These are phyloP conservation scores for Chelon auratus DNA, from an alignment of 2,797 vertebrate genomes.

Conservation along the genomic window DNA sequence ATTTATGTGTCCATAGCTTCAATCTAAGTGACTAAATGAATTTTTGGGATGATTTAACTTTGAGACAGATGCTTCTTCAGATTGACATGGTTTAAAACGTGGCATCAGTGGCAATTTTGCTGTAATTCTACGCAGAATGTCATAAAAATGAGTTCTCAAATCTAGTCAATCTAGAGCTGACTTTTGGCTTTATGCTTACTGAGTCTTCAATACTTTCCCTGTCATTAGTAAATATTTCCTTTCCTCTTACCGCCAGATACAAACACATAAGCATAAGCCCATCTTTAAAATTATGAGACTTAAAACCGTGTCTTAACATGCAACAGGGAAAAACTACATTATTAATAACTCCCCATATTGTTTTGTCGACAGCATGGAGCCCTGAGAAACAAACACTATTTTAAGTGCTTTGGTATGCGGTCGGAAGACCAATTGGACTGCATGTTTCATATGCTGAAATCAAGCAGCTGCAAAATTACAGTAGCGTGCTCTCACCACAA, in stretches of 20 bases:
- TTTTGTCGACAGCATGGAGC: constrained; percentile 70
- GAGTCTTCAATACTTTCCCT: constrained; percentile 35
- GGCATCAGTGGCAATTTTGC: background rate
- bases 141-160: constrained; percentile 38
- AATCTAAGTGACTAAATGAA: constrained; percentile 28
- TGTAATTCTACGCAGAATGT: constrained; percentile 14
- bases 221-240: constrained; percentile 36
- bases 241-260: constrained; percentile 9
- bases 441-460: constrained; percentile 78
- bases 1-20: constrained; percentile 11
- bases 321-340: constrained; percentile 35
- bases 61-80: background rate
- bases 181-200: constrained; percentile 23
- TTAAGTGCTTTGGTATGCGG: constrained; percentile 80
- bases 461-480: constrained; percentile 86
- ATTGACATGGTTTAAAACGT: background rate
- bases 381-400: constrained; percentile 78
- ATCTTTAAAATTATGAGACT: constrained; percentile 29
- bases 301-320: constrained; percentile 42
- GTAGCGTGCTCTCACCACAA: constrained; percentile 80
- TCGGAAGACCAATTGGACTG: constrained; percentile 79
- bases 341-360: constrained; percentile 72
- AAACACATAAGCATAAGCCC: constrained; percentile 6
- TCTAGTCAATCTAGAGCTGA: constrained; percentile 24
- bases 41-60: background rate